Evolutionary conservation across 2,888 invertebrate species (phyloP), one percentile per base, ranked within the genome.

Genomic region (Cantharis nigra): DNA sequence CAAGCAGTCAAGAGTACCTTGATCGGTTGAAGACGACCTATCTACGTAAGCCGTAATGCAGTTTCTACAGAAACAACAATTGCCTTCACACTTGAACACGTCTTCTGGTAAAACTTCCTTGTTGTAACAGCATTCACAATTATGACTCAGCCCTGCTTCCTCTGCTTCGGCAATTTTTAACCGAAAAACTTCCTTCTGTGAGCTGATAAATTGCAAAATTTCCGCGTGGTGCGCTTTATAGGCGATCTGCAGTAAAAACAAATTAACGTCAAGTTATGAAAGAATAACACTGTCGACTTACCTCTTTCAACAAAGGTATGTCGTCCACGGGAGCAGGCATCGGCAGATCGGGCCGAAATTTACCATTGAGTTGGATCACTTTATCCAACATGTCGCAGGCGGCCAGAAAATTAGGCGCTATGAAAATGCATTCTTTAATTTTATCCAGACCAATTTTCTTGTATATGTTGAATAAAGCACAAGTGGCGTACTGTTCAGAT

Each of bases 111-210:
- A 84, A 16, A 90, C 87, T 80, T 91, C 90, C 72, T 91, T 90
- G 80, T 91, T 90, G 79, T 80, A 92, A 83, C 92, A 92, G 83
- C 91, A 91, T n/a, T 84, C 82, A 84, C 92, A 92, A 14, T 89
- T 89, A 26, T 87, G 81, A 78, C 91, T 84, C 33, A 88, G 82
- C n/a, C 87, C 87, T 14, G 83, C 83, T 71, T 81, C 80, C 82
- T 87, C 88, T 0, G 90, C 90, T 13, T 78, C 3, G 63, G 81
- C 67, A 62, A 82, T 81, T 33, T 81, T 67, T 18, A 79, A 74
- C 72, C 84, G 81, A 72, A 81, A 80, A 13, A 79, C 76, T 16
- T 23, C 13, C 10, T 65, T 65, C 13, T 23, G 65, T 13, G 7
- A n/a, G 63, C 83, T 74, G 0, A 87, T 65, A 71, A 82, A 83